phyloP scores from a whole-genome alignment of 2,888 invertebrate genomes.

The Eucera pruinosa region DNA sequence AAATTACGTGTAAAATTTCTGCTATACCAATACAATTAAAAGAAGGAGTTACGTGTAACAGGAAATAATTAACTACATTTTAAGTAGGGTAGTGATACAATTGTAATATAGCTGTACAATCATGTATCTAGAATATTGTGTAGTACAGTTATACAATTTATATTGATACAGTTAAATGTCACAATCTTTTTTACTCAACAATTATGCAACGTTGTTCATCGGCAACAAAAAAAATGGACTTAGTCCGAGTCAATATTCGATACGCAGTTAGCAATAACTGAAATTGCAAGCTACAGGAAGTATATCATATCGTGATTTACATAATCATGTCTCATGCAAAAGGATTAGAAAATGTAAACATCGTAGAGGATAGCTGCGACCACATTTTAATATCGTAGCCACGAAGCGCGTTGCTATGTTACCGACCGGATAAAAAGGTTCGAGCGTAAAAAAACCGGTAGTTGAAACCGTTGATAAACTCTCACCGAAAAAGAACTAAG shows the following conservation, averaged over 20 bases:
- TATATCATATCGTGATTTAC: constrained; percentile 2
- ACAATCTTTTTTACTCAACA: no score
- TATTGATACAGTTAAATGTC: no score
- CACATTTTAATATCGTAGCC: not conserved
- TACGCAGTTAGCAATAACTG: not conserved
- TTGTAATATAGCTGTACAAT: no score
- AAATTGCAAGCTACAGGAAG: not conserved
- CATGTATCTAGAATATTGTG: no score
- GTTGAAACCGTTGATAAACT: constrained; percentile 21
- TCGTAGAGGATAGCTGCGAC: not conserved
- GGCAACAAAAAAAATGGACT: not conserved
- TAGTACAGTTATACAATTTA: no score
- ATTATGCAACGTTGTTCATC: no score
- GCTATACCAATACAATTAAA: no score
- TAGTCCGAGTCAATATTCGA: not conserved
- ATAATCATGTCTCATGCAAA: constrained; percentile 10
- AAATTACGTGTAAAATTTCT: no score
- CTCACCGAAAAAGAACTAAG: not conserved
- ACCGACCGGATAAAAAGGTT: not conserved
- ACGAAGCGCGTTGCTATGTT: not conserved
- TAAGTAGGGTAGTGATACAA: no score
- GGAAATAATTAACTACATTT: no score
- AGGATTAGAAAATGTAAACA: constrained; percentile 1
- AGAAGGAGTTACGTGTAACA: no score
- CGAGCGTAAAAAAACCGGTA: not conserved